Percentiles rank a stretch among this genome's conserved stretches.
Conservation (phyloP, 2,113 vertebrate species). For the Hypomesus transpacificus region DNA sequence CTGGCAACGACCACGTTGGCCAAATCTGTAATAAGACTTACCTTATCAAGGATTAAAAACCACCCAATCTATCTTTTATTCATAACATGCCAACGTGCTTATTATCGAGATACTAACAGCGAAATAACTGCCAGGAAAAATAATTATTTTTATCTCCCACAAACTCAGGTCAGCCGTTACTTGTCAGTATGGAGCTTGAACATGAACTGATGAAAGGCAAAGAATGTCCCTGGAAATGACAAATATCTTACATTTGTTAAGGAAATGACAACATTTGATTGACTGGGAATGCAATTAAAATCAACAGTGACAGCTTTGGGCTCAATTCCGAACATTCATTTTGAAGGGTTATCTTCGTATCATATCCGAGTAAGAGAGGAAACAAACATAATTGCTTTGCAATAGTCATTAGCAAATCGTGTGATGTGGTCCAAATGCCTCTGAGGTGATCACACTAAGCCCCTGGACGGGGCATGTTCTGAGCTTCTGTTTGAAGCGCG, state of each 20-base stretch:
- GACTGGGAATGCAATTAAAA: conserved; percentile 63
- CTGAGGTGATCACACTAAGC: background rate
- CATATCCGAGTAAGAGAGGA: background rate
- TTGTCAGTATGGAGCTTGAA: conserved; percentile 57
- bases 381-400: background rate
- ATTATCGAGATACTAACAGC: conserved; percentile 41
- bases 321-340: background rate
- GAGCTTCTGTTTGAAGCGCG: conserved; percentile 52
- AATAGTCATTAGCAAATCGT: conserved; percentile 44
- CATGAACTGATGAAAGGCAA: conserved; percentile 55
- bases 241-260: conserved; percentile 51
- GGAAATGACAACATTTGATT: conserved; percentile 51
- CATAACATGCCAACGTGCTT: conserved; percentile 52
- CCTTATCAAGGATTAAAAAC: conserved; percentile 70
- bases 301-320: conserved; percentile 59
- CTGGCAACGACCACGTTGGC: too few relatives aligned
- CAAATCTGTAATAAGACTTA: conserved; percentile 56
- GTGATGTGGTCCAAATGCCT: conserved; percentile 21
- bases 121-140: conserved; percentile 46
- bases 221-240: conserved; percentile 54
- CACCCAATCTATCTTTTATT: conserved; percentile 17
- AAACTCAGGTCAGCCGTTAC: conserved; percentile 61
- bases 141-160: conserved; percentile 63
- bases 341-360: background rate
- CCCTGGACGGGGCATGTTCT: background rate